Percentiles rank a stretch among this genome's conserved stretches.
phyloP scores from a whole-genome alignment of 2,888 invertebrate species.

The Cordylochernes scorpioides region DNA sequence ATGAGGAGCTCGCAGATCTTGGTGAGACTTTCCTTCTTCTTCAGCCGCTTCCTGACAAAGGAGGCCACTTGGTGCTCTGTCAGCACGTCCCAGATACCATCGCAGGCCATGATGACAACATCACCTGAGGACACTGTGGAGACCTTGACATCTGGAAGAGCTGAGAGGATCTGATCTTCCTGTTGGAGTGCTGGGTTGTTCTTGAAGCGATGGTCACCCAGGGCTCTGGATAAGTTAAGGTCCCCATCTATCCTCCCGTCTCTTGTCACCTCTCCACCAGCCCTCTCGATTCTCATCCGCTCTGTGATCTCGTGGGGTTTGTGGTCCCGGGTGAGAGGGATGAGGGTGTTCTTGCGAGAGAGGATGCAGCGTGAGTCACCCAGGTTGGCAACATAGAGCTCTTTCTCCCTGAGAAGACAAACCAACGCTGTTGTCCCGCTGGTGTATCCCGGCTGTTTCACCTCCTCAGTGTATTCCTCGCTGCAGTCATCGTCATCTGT shows the following conservation, averaged over 20 bases:
- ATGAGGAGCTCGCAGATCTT: too few relatives aligned
- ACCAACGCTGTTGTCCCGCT: slow-evolving; percentile 4
- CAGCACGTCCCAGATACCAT: too few relatives aligned
- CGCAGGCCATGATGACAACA: too few relatives aligned
- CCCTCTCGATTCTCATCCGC: slow-evolving; percentile 1
- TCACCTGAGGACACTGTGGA: not conserved
- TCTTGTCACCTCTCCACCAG: slow-evolving; percentile 2
- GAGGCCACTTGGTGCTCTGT: slow-evolving; percentile 1
- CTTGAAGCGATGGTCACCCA: slow-evolving; percentile 5
- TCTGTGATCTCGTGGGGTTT: slow-evolving; percentile 3
- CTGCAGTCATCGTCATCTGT: too few relatives aligned
- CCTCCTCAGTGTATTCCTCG: too few relatives aligned
- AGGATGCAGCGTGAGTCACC: slow-evolving; percentile 5
- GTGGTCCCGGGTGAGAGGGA: slow-evolving; percentile 3
- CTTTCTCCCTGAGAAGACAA: not conserved
- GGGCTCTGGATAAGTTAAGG: slow-evolving; percentile 4
- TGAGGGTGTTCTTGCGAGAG: not conserved
- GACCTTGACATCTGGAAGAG: slow-evolving; percentile 3
- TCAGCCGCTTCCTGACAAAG: slow-evolving; percentile 2
- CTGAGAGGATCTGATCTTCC: slow-evolving; percentile 1
- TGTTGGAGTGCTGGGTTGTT: not conserved
- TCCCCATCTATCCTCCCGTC: slow-evolving; percentile 3
- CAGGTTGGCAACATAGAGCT: slow-evolving; percentile 3
- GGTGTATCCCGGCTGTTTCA: not conserved
- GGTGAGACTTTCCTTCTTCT: not conserved